Evolutionary conservation across 2,888 invertebrate species (phyloP).

Genomic region (Ichneumon xanthorius): DNA sequence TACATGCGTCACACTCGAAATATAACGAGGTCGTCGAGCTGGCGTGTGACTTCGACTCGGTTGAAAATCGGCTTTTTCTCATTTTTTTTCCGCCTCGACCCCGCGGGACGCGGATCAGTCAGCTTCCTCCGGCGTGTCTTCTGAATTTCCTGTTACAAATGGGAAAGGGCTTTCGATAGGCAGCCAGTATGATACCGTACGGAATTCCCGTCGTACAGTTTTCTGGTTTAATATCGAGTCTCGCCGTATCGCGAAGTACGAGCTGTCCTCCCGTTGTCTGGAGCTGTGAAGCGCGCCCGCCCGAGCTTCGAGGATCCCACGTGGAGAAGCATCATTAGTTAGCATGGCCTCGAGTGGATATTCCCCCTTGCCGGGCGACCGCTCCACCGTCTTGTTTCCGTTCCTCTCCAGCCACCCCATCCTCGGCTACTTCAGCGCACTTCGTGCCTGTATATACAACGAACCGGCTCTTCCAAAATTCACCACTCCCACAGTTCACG

Average conservation of each 20-base stretch:
- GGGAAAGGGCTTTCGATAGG: neutral
- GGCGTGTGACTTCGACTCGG: neutral
- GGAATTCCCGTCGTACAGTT: neutral
- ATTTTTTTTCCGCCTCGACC: neutral
- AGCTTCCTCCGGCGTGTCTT: neutral
- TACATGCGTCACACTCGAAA: slow-evolving; percentile 34
- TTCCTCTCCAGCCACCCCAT: slow-evolving; percentile 39
- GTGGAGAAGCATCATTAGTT: slow-evolving; percentile 82
- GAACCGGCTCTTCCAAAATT: slow-evolving; percentile 31
- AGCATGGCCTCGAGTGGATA: slow-evolving; percentile 76
- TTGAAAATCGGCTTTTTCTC: slow-evolving; percentile 47
- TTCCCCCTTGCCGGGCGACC: slow-evolving; percentile 61
- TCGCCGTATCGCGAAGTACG: neutral
- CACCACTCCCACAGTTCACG: slow-evolving; percentile 1
- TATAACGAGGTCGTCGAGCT: slow-evolving; percentile 60
- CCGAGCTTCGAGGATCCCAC: slow-evolving; percentile 76
- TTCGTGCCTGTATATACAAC: slow-evolving; percentile 20
- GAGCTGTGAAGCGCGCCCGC: slow-evolving; percentile 69
- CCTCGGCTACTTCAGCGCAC: slow-evolving; percentile 29
- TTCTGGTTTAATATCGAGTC: slow-evolving; percentile 18
- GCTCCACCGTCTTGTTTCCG: slow-evolving; percentile 57
- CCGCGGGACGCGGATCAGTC: neutral
- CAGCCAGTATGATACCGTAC: neutral
- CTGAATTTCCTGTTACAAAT: neutral
- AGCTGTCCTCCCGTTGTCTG: slow-evolving; percentile 70